Conservation (phyloP, 2,797 vertebrate species). For the Anguilla megastoma region DNA sequence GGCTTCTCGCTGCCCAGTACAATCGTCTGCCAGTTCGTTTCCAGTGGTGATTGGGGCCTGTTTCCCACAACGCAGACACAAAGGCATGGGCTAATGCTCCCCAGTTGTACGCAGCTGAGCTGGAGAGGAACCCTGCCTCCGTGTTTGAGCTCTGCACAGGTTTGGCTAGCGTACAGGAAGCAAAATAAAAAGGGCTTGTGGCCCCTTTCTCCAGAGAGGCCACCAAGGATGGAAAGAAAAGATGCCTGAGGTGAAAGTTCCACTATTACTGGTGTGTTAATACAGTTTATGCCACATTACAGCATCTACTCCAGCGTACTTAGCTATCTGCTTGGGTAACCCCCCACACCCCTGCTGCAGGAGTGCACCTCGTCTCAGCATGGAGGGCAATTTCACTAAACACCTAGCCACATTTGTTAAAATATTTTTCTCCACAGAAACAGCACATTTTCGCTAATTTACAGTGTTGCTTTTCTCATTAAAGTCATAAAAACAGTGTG, state of each 20-base stretch:
- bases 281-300: neutral
- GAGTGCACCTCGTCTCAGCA: neutral
- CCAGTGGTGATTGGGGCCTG: conserved; percentile 70
- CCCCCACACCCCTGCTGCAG: neutral
- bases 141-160: conserved; percentile 71
- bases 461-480: conserved; percentile 27
- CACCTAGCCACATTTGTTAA: neutral
- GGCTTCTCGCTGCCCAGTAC: conserved; percentile 81
- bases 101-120: conserved; percentile 65
- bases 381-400: conserved; percentile 3
- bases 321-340: neutral
- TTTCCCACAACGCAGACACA: conserved; percentile 75
- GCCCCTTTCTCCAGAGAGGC: conserved; percentile 36
- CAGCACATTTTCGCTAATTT: conserved; percentile 21
- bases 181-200: conserved; percentile 62
- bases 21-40: conserved; percentile 78
- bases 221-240: conserved; percentile 26
- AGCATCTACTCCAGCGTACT: neutral
- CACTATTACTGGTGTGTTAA: neutral
- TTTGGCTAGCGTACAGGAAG: conserved; percentile 68
- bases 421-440: neutral
- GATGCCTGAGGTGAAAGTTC: neutral
- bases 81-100: conserved; percentile 73
- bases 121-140: conserved; percentile 64
- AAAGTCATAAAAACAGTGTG: conserved; percentile 15